Evolutionary conservation across 2,113 vertebrate genomes (phyloP), one percentile per base, ranked within the genome.

Genomic region (Datnioides undecimradiatus): DNA sequence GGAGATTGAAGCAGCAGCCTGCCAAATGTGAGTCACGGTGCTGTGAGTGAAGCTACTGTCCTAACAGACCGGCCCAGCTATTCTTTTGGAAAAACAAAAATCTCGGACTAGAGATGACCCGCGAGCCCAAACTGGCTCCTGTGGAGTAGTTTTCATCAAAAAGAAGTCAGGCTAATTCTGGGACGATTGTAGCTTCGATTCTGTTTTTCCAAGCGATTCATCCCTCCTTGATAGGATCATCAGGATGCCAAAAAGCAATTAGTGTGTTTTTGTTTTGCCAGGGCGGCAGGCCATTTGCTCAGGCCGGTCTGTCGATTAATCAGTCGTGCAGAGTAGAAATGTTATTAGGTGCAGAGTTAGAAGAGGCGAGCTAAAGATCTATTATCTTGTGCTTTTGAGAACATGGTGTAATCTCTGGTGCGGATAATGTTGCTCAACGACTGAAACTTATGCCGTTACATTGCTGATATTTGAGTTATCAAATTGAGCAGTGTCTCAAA

Each of bases 11-110:
- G 86, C 57, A 81, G 69, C 58, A 55, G 76, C 58, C 34, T 87
- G 88, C 87, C 87, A 88, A 87, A 73, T 84, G 85, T 91, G 91
- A 90, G 73, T 91, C 87, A 88, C 62, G 64, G 43, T 71, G 73
- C 68, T 73, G 67, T 65, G 55, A 88, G 55, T 65, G 11, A 76
- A 76, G 66, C 80, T 43, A 19, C 69, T 38, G 33, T 40, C 63
- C 70, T 64, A 57, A 80, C 70, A 65, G 36, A 69, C 40, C 10
- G 19, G 6, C 46, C 62, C 10, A 10, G 10, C 49, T 51, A 17
- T 58, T 74, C 19, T 51, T 60, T 71, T 41, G 69, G 21, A 59
- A 57, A 73, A 36, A 33, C 46, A 31, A 7, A 54, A 68, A 71
- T 62, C 33, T 66, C 54, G 23, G 11, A 48, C 11, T 31, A 21